Evolutionary conservation across 2,113 vertebrate genomes (phyloP).

Genomic region (Eupsittula cactorum): DNA sequence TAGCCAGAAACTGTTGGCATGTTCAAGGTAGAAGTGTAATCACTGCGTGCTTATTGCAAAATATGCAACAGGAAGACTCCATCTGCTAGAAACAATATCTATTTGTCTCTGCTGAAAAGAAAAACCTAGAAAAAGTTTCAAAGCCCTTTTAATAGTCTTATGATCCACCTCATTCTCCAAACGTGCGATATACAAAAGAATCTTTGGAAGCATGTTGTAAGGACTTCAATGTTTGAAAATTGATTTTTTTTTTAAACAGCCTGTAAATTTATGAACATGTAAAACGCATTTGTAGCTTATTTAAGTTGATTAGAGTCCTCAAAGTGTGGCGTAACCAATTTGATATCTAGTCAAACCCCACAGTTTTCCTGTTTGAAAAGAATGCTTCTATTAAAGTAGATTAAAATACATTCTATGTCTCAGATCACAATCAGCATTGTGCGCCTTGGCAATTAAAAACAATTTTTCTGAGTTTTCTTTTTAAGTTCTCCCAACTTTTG

Average conservation of each 20-base stretch:
- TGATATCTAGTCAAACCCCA: neutral
- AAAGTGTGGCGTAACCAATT: neutral
- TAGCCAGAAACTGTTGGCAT: neutral
- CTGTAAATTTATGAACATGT: constrained; percentile 24
- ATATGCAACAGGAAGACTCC: neutral
- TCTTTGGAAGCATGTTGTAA: neutral
- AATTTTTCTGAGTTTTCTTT: neutral
- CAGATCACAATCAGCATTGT: neutral
- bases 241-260: neutral
- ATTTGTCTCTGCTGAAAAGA: neutral
- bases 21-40: neutral
- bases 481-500: neutral
- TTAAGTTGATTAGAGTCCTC: neutral
- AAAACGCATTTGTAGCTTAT: neutral
- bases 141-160: neutral
- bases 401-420: constrained; percentile 19
- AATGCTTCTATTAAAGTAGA: neutral
- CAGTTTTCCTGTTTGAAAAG: neutral
- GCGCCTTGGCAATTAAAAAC: neutral
- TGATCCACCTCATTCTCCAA: neutral
- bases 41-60: neutral
- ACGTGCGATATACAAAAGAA: neutral
- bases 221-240: neutral
- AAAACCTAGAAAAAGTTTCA: neutral
- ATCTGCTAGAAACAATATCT: neutral